Conservation (phyloP, 2,797 vertebrate species). For the Molothrus ater region DNA sequence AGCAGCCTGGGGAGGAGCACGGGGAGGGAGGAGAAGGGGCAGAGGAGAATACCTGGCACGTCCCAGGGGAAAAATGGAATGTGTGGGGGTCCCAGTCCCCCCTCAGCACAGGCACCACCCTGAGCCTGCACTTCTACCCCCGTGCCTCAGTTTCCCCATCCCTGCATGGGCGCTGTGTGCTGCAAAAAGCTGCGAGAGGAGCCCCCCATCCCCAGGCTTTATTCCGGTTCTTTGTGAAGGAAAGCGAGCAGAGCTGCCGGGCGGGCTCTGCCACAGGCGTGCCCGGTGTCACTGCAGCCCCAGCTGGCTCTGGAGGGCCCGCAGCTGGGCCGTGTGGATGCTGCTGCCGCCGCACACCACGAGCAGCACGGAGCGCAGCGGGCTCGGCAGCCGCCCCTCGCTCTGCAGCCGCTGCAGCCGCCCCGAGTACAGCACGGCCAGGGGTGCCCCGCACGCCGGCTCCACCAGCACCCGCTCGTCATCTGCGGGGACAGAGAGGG, state of each 20-base stretch:
- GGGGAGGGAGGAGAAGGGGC: too few species aligned
- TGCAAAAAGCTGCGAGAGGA: background rate
- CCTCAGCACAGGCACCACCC: background rate
- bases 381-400: conserved; percentile 74
- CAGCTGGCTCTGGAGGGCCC: conserved; percentile 80
- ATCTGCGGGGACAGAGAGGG: conserved; percentile 65
- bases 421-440: conserved; percentile 85
- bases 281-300: conserved; percentile 36
- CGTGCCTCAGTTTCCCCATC: conserved; percentile 21
- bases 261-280: rapidly evolving
- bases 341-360: conserved; percentile 89
- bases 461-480: conserved; percentile 91
- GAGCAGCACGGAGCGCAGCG: conserved; percentile 79
- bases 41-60: rapidly evolving
- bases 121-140: background rate
- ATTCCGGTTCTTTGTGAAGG: background rate
- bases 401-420: conserved; percentile 80
- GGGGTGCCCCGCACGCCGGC: conserved; percentile 86
- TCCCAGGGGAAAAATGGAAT: rapidly evolving
- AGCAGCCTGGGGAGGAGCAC: background rate
- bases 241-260: rapidly evolving
- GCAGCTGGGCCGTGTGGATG: conserved; percentile 79
- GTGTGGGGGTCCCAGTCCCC: rapidly evolving
- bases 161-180: rapidly evolving
- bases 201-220: background rate